Base-by-base conservation (phyloP, 2,888 invertebrate species). In the Branchipolynoe longqiensis region DNA sequence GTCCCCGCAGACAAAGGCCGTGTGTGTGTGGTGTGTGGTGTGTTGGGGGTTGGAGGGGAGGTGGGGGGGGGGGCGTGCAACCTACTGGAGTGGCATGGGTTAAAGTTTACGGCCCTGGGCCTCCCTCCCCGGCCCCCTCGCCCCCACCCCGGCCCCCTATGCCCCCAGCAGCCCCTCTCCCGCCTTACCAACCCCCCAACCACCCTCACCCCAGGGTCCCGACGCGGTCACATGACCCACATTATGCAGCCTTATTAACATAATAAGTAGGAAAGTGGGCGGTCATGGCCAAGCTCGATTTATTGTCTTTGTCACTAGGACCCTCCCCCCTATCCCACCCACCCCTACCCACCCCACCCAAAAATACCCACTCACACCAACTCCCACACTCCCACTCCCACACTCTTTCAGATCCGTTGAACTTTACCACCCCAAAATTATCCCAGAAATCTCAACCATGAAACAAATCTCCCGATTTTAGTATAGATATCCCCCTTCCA, bases 221-320 rank as follows among this genome's bases (percentile, higher is more conserved):
- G 31, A 28, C 33, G 8, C 6, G 25, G 78, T 78, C 78, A 78
- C 78, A 28, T 78, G 78, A 78, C 78, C 78, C 28, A 25, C 28
- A 78, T 78, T 78, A 78, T 78, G 78, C 48, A 25, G 2, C 41
- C 54, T 14, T 48, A 78, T 78, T 78, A 78, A 78, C 78, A 78
- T 78, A 78, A 78, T 78, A 25, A 48, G 78, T 18, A 48, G 41
- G 62, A 41, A 31, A 78, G 48, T n/a, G 40, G 41, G 54, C 54
- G 78, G 54, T 41, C 41, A 31, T 41, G 1, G 6, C 12, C 78
- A 18, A 78, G 48, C 78, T 28, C 48, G 41, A 48, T 78, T 41
- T 78, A 41, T 78, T 78, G 41, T 78, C 41, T 78, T 78, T 78
- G 48, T 78, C 48, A 18, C 78, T 41, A n/a, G n/a, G n/a, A n/a